Evolutionary conservation across 92 coral and sea anemone genomes (phyloP).

Genomic region (Epizoanthus scotinus): DNA sequence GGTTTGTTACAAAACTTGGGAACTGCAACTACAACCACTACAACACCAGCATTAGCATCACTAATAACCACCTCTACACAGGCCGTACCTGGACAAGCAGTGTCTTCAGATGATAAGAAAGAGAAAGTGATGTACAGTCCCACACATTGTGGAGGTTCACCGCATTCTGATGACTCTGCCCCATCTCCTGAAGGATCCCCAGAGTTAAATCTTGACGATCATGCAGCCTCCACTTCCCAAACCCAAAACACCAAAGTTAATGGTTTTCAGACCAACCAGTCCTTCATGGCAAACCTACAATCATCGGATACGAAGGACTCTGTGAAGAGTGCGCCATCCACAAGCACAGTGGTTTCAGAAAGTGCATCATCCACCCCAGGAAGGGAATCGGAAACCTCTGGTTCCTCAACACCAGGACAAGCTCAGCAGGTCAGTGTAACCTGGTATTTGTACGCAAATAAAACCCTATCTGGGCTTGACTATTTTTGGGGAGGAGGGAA

Average conservation of each 20-base stretch:
- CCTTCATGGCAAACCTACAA: conserved; percentile 49
- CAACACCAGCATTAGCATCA: conserved; percentile 10
- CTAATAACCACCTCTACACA: conserved; percentile 47
- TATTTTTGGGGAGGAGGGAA: too few relatives aligned
- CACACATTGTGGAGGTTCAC: conserved; percentile 57
- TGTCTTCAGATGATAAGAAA: conserved; percentile 38
- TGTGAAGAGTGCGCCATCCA: conserved; percentile 19
- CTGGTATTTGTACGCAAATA: neutral
- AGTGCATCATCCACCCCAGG: conserved; percentile 16
- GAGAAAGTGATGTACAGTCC: conserved; percentile 44
- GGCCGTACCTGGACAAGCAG: conserved; percentile 40
- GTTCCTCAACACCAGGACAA: conserved; percentile 18
- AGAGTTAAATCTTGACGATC: conserved; percentile 80
- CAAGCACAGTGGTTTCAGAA: conserved; percentile 3
- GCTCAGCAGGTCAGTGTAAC: conserved; percentile 28
- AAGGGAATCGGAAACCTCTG: conserved; percentile 10
- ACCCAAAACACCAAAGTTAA: conserved; percentile 62
- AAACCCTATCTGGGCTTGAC: too few relatives aligned
- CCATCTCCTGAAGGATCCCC: conserved; percentile 99
- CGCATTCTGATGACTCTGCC: conserved; percentile 89
- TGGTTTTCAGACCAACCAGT: conserved; percentile 57
- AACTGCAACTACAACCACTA: conserved; percentile 16
- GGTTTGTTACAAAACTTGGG: conserved; percentile 4
- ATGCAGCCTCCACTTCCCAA: conserved; percentile 73
- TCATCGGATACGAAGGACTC: conserved; percentile 15